Percentiles rank a stretch among this genome's conserved stretches.
These are phyloP conservation scores for Limnephilus rhombicus DNA, from an alignment of 2,888 invertebrate genomes.

Conservation along the genomic window DNA sequence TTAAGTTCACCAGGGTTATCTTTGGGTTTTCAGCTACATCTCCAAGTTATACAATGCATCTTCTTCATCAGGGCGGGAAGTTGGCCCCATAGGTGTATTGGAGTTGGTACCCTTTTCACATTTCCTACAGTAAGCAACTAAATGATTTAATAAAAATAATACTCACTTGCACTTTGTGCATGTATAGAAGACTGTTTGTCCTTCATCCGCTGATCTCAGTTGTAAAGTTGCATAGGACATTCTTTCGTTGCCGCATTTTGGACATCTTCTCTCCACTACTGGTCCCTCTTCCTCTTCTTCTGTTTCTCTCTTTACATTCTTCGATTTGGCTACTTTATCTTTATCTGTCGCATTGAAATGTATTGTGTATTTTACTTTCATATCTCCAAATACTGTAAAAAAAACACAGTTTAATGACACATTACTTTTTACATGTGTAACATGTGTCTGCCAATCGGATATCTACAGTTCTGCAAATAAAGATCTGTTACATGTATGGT, in stretches of 20 bases:
- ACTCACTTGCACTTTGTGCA: constrained; percentile 94
- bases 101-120: background rate
- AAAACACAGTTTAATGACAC: background rate
- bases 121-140: too few species aligned
- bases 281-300: constrained; percentile 83
- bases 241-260: constrained; percentile 91
- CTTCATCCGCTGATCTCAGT: constrained; percentile 98
- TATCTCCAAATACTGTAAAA: constrained; percentile 80
- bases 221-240: constrained; percentile 98
- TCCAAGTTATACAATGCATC: too few species aligned
- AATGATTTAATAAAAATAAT: constrained; percentile 25
- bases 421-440: background rate
- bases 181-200: constrained; percentile 98
- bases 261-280: constrained; percentile 88
- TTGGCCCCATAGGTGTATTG: too few species aligned
- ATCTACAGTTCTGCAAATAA: background rate
- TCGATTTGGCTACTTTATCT: constrained; percentile 43
- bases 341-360: constrained; percentile 81
- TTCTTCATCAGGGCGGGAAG: too few species aligned
- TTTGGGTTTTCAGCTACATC: too few species aligned
- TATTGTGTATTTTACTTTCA: constrained; percentile 83
- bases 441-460: background rate
- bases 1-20: too few species aligned
- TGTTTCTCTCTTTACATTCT: constrained; percentile 35
- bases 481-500: too few species aligned